phyloP scores from a whole-genome alignment of 2,797 vertebrate species.

The Myotis vivesi region DNA sequence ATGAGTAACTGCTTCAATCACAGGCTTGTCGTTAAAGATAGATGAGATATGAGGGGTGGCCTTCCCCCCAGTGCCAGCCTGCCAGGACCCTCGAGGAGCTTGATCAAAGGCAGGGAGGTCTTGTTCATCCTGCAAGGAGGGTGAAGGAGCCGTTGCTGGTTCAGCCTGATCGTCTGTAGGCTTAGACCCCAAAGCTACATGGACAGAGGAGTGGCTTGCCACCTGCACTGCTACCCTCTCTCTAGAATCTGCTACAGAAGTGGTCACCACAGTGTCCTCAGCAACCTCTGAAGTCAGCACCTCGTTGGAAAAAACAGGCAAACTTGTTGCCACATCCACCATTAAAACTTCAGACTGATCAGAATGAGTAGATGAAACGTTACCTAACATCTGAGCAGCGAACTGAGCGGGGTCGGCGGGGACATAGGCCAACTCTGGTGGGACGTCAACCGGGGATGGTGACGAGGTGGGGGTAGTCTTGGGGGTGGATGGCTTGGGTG shows the following conservation, averaged over 20 bases:
- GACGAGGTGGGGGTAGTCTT: slow-evolving; percentile 49
- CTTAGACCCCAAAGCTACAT: slow-evolving; percentile 37
- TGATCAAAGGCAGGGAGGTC: slow-evolving; percentile 59
- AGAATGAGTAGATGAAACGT: slow-evolving; percentile 55
- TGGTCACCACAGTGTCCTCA: slow-evolving; percentile 46
- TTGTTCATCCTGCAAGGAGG: slow-evolving; percentile 74
- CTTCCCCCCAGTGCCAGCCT: slow-evolving; percentile 48
- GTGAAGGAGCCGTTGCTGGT: slow-evolving; percentile 54
- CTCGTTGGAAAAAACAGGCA: slow-evolving; percentile 53
- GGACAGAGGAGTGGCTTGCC: slow-evolving; percentile 22
- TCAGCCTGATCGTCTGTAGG: slow-evolving; percentile 50
- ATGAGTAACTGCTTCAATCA: slow-evolving; percentile 58
- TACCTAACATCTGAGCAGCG: slow-evolving; percentile 79
- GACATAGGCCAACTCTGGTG: slow-evolving; percentile 64
- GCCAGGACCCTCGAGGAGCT: slow-evolving; percentile 56
- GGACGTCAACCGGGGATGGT: neutral
- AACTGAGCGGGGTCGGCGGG: slow-evolving; percentile 79
- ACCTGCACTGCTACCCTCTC: neutral
- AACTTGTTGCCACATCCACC: slow-evolving; percentile 80
- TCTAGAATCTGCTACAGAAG: slow-evolving; percentile 24
- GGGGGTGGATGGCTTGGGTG: slow-evolving; percentile 44
- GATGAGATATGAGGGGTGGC: slow-evolving; percentile 2
- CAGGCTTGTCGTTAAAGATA: slow-evolving; percentile 22
- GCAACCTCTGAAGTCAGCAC: slow-evolving; percentile 44
- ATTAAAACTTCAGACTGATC: slow-evolving; percentile 75